Percentiles rank a stretch among this genome's conserved stretches.
Conservation (phyloP, 2,888 invertebrate genomes). For the Amiota mariae region DNA sequence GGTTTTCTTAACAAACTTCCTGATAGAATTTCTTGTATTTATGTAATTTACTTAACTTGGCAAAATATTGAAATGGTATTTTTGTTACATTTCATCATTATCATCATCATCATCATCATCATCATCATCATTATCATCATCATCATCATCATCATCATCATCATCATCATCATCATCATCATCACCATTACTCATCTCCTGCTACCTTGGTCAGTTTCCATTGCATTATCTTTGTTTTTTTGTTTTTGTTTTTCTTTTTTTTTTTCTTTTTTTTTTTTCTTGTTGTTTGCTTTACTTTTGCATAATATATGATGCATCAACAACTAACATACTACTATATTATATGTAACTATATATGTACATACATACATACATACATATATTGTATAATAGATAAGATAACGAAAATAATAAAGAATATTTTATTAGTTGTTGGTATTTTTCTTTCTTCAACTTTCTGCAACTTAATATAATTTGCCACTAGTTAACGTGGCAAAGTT, state of each 20-base stretch:
- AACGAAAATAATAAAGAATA: neutral
- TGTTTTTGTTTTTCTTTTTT: no score
- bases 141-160: neutral
- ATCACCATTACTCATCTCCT: neutral
- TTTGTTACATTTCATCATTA: neutral
- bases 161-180: neutral
- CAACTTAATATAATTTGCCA: no score
- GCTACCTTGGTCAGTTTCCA: neutral
- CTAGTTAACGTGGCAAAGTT: no score
- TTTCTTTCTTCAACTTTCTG: neutral
- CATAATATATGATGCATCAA: no score
- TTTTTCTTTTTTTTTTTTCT: no score
- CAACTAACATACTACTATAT: no score
- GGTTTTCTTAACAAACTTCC: slow-evolving; percentile 18
- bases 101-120: neutral
- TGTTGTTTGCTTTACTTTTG: no score
- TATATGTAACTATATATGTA: no score
- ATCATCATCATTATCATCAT: no score
- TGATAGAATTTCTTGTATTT: slow-evolving; percentile 13
- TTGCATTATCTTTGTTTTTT: no score
- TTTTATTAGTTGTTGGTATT: slow-evolving; percentile 3
- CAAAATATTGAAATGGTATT: slow-evolving; percentile 22
- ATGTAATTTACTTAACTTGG: slow-evolving; percentile 18
- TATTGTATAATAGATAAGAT: no score
- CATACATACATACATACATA: neutral